A percentile compares a stretch with the other conserved stretches of the same genome.
Evolutionary conservation across 2,113 vertebrate species (phyloP).

Genomic region (Megaleporinus macrocephalus): DNA sequence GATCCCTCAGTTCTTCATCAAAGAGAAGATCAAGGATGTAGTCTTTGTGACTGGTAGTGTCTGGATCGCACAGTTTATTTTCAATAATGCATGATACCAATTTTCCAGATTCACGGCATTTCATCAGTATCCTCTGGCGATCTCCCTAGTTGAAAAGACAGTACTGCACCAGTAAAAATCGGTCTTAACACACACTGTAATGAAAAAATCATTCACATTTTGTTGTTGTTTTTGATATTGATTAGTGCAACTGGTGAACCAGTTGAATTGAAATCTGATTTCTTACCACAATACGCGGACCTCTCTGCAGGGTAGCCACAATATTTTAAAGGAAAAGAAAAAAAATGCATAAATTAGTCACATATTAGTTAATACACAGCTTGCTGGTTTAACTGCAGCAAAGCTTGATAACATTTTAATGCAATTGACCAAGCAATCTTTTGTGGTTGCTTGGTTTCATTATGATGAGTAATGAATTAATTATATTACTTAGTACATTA

Average conservation of each 20-base stretch:
- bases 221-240: neutral
- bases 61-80: neutral
- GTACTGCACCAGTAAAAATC: neutral
- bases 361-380: too few relatives aligned
- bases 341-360: neutral
- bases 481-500: too few relatives aligned
- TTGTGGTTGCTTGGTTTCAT: too few relatives aligned
- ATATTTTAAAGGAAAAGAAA: neutral
- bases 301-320: neutral
- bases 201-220: neutral
- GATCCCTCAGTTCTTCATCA: conserved; percentile 25
- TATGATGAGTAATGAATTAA: too few relatives aligned
- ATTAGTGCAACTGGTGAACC: too few relatives aligned
- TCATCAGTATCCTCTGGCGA: neutral
- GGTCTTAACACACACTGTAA: too few relatives aligned
- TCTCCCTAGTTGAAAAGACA: neutral
- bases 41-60: neutral
- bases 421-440: too few relatives aligned
- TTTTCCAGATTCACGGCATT: neutral
- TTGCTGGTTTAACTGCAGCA: too few relatives aligned
- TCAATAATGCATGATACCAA: conserved; percentile 14
- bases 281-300: neutral
- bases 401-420: too few relatives aligned
- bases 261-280: too few relatives aligned
- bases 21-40: conserved; percentile 5